Percentiles rank a stretch among this genome's conserved stretches.
Conservation (phyloP, 2,888 invertebrate genomes). For the Pseudococcus jackbeardsleyi region DNA sequence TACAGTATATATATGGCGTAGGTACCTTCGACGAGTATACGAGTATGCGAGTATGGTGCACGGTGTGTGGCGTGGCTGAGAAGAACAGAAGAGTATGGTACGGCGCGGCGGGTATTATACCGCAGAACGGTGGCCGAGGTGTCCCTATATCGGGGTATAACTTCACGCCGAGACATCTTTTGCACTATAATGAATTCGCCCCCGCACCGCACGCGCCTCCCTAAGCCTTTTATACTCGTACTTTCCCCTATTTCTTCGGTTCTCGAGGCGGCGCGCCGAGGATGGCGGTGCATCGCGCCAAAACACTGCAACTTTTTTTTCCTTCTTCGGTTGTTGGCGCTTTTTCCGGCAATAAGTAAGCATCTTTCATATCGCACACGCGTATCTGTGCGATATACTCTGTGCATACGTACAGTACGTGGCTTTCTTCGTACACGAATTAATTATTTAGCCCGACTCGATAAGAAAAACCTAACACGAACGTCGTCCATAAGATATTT, state of each 20-base stretch:
- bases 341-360: conserved; percentile 4
- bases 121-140: background rate
- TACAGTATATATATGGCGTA: background rate
- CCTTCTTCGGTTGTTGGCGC: background rate
- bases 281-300: background rate
- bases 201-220: background rate
- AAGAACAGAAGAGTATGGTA: background rate
- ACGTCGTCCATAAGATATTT: conserved; percentile 34
- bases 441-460: conserved; percentile 39
- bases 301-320: conserved; percentile 21
- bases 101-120: background rate
- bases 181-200: conserved; percentile 38
- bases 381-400: background rate
- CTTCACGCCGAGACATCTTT: conserved; percentile 44
- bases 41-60: background rate
- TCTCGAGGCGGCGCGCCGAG: background rate
- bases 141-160: conserved; percentile 6
- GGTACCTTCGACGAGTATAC: background rate
- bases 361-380: conserved; percentile 8
- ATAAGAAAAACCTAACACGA: conserved; percentile 42
- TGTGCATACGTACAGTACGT: background rate
- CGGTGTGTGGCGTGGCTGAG: background rate
- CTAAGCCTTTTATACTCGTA: background rate
- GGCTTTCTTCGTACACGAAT: background rate
- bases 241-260: background rate